Percentiles rank a stretch among this genome's conserved stretches.
phyloP scores from a whole-genome alignment of 2,113 vertebrate genomes.

The Phoenicopterus ruber region DNA sequence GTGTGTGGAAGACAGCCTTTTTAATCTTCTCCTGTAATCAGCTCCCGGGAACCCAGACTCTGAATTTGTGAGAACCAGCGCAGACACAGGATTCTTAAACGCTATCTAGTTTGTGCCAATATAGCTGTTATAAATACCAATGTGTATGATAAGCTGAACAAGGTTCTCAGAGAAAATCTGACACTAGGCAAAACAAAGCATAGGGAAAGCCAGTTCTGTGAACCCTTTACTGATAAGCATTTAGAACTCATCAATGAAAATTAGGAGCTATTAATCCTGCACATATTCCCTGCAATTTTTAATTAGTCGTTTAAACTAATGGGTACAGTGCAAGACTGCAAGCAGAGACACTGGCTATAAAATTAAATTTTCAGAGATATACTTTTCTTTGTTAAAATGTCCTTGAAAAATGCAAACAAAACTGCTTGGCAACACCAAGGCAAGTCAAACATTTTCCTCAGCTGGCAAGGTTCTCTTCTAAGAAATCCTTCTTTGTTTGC shows the following conservation, averaged over 20 bases:
- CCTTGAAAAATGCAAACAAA: constrained; percentile 71
- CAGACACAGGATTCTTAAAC: not conserved
- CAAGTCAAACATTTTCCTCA: constrained; percentile 57
- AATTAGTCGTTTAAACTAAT: constrained; percentile 58
- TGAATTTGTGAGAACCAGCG: constrained; percentile 53
- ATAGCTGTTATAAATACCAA: not conserved
- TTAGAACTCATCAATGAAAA: constrained; percentile 66
- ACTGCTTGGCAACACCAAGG: constrained; percentile 25
- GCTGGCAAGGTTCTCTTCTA: constrained; percentile 50
- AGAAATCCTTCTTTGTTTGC: no score
- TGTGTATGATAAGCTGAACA: constrained; percentile 10
- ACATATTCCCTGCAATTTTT: constrained; percentile 53
- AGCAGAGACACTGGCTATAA: no score
- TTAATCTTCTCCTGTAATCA: constrained; percentile 70
- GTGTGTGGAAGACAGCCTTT: constrained; percentile 63
- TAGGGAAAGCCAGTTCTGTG: constrained; percentile 49
- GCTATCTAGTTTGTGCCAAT: not conserved
- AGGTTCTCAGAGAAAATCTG: constrained; percentile 54
- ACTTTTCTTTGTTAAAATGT: constrained; percentile 63
- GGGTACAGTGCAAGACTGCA: constrained; percentile 5
- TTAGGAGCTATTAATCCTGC: constrained; percentile 57
- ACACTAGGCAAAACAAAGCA: constrained; percentile 37
- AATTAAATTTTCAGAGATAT: constrained; percentile 56
- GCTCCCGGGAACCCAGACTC: constrained; percentile 43
- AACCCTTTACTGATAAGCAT: constrained; percentile 58